These are phyloP conservation scores for Colostygia pectinataria DNA, from an alignment of 2,888 invertebrate genomes.

Conservation along the genomic window DNA sequence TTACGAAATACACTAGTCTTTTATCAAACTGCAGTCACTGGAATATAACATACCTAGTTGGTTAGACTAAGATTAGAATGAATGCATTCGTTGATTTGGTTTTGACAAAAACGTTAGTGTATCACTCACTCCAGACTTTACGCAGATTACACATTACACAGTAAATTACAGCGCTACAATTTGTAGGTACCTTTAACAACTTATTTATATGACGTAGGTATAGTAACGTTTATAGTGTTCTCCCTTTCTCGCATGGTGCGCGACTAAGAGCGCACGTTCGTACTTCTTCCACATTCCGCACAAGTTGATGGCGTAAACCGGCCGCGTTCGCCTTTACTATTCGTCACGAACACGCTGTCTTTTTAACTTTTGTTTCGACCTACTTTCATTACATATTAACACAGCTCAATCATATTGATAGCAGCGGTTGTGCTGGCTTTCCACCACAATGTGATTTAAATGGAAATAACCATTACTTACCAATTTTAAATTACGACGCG, in stretches of 20 bases:
- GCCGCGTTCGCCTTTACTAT: constrained; percentile 49
- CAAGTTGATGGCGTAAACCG: constrained; percentile 54
- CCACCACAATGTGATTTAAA: constrained; percentile 43
- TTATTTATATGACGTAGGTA: neutral
- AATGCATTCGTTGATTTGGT: neutral
- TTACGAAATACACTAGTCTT: no score
- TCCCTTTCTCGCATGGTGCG: constrained; percentile 10
- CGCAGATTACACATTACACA: constrained; percentile 29
- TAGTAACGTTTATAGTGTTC: constrained; percentile 1
- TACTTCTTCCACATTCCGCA: constrained; percentile 53
- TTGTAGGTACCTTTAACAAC: neutral
- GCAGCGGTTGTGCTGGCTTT: constrained; percentile 6
- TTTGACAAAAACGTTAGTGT: neutral
- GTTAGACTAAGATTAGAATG: neutral
- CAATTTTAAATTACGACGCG: constrained; percentile 48
- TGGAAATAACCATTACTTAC: constrained; percentile 37
- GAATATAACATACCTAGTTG: no score
- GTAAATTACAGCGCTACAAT: constrained; percentile 12
- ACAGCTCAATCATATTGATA: neutral
- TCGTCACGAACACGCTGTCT: constrained; percentile 42
- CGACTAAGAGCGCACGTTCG: constrained; percentile 25
- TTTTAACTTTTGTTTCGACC: constrained; percentile 53
- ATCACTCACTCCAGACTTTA: constrained; percentile 38
- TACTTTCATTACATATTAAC: constrained; percentile 32
- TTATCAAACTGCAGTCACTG: no score